phyloP scores from a whole-genome alignment of 2,888 invertebrate species.

The Harmothoe impar region DNA sequence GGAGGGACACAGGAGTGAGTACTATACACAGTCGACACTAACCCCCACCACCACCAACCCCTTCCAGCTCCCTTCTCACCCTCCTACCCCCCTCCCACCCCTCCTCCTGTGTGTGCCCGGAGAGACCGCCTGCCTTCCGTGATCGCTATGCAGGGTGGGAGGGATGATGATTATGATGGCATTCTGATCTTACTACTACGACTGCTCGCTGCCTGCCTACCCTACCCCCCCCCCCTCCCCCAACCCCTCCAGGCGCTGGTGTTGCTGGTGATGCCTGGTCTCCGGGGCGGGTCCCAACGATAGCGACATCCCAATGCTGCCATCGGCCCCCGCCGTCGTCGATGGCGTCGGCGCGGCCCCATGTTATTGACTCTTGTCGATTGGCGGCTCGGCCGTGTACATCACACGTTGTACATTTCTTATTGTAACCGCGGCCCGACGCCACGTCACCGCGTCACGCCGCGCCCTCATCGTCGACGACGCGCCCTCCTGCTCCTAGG shows the following conservation, averaged over 20 bases:
- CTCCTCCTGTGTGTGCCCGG: neutral
- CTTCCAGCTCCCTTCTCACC: neutral
- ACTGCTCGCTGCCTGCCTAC: slow-evolving; percentile 23
- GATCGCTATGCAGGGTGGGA: slow-evolving; percentile 30
- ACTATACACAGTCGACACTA: neutral
- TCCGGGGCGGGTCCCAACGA: neutral
- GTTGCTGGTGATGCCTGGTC: slow-evolving; percentile 32
- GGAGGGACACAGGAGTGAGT: neutral
- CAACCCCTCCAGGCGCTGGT: neutral
- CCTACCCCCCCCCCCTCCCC: neutral
- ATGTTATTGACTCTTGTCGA: slow-evolving; percentile 55
- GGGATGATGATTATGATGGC: slow-evolving; percentile 58
- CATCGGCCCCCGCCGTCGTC: neutral
- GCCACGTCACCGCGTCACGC: neutral
- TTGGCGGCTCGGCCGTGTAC: slow-evolving; percentile 38
- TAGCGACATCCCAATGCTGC: slow-evolving; percentile 49
- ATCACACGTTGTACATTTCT: slow-evolving; percentile 58
- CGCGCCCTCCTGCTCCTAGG: neutral
- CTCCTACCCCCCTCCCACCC: neutral
- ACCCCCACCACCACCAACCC: no score
- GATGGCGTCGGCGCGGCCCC: neutral
- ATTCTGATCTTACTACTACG: slow-evolving; percentile 53
- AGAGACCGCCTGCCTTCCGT: neutral
- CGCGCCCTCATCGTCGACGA: neutral
- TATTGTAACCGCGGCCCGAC: slow-evolving; percentile 43